These are phyloP conservation scores for Bubo bubo DNA, from an alignment of 2,113 vertebrate species.

Conservation along the genomic window DNA sequence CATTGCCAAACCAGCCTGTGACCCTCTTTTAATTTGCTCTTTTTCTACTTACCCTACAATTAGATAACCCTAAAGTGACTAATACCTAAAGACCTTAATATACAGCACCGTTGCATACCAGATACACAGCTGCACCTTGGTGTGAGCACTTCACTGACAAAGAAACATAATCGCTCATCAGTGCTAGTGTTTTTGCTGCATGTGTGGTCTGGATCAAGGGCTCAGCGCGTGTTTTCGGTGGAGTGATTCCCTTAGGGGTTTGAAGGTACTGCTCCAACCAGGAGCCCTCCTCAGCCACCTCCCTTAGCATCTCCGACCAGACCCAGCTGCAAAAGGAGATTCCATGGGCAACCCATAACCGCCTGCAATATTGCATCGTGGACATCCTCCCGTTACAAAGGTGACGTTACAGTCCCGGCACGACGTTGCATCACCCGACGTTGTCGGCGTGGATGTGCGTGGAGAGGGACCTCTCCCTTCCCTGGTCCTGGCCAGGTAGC, in stretches of 20 bases:
- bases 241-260: neutral
- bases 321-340: neutral
- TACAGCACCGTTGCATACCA: neutral
- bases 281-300: neutral
- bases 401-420: rapidly evolving
- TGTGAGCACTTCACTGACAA: neutral
- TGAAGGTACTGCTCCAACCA: neutral
- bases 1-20: neutral
- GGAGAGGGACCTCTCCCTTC: neutral
- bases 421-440: rapidly evolving
- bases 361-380: rapidly evolving
- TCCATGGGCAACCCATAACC: rapidly evolving
- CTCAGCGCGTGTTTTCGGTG: neutral
- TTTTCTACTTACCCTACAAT: neutral
- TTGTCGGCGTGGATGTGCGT: neutral
- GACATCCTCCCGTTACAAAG: neutral
- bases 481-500: neutral
- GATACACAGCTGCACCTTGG: neutral
- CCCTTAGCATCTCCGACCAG: neutral
- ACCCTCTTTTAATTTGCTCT: neutral
- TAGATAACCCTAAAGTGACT: neutral
- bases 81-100: neutral
- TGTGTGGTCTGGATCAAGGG: neutral
- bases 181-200: constrained; percentile 3
- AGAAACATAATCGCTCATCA: neutral